Evolutionary conservation across 2,888 invertebrate genomes (phyloP).

Genomic region (Vesta saturnalis): DNA sequence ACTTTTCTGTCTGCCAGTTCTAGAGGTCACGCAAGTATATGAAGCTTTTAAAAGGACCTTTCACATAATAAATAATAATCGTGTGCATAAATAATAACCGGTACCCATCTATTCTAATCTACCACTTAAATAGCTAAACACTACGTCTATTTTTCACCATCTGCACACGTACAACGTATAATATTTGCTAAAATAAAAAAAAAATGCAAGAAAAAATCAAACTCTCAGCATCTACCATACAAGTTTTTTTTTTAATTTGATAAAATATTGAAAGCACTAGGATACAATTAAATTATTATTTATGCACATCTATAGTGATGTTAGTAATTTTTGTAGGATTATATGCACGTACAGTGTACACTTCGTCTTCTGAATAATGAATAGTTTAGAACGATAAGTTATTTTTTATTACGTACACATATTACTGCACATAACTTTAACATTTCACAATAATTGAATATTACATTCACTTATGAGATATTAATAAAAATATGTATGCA

Average conservation of each 20-base stretch:
- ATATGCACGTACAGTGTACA: background rate
- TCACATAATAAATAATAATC: slow-evolving; percentile 55
- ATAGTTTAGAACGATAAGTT: background rate
- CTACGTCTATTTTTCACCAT: slow-evolving; percentile 33
- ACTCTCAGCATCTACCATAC: slow-evolving; percentile 9
- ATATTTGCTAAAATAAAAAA: slow-evolving; percentile 13
- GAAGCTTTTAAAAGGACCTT: slow-evolving; percentile 54
- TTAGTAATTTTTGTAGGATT: background rate
- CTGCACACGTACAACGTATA: slow-evolving; percentile 7
- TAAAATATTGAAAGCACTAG: slow-evolving; percentile 14
- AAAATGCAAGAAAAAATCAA: slow-evolving; percentile 4
- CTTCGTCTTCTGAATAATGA: background rate
- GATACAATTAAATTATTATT: slow-evolving; percentile 14
- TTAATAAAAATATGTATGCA: no score
- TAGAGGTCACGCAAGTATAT: slow-evolving; percentile 54
- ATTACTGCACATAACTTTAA: background rate
- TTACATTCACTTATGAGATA: no score
- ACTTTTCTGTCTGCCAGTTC: slow-evolving; percentile 47
- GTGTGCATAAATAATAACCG: slow-evolving; percentile 51
- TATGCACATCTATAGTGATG: slow-evolving; percentile 7
- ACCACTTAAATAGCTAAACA: slow-evolving; percentile 37
- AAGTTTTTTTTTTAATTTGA: slow-evolving; percentile 7
- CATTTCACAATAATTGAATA: no score
- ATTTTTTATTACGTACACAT: background rate
- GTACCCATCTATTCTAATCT: slow-evolving; percentile 47